Conservation (phyloP, 2,888 invertebrate species). For the Cinara cedri region DNA sequence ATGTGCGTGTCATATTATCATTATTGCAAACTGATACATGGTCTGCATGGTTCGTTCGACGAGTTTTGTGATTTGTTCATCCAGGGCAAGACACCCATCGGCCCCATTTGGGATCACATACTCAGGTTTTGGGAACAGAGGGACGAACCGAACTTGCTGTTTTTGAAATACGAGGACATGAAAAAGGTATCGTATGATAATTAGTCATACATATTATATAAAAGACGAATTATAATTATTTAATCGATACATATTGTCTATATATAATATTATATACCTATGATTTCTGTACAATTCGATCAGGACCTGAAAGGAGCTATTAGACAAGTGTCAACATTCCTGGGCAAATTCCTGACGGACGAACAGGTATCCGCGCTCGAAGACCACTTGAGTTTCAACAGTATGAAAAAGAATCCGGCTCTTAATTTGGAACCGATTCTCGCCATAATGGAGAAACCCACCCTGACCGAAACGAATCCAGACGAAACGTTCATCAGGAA, state of each 20-base stretch:
- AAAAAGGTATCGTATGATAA: conserved; percentile 64
- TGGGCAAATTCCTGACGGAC: conserved; percentile 72
- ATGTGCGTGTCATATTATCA: conserved; percentile 87
- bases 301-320: conserved; percentile 74
- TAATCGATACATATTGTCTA: not conserved
- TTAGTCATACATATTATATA: no score
- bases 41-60: conserved; percentile 70
- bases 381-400: conserved; percentile 78
- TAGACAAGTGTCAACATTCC: conserved; percentile 73
- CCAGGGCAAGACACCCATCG: conserved; percentile 66
- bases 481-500: conserved; percentile 74
- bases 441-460: conserved; percentile 66
- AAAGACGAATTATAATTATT: not conserved
- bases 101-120: conserved; percentile 71
- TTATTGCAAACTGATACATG: conserved; percentile 77
- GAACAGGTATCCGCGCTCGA: conserved; percentile 73
- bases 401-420: conserved; percentile 81
- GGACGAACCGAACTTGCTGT: conserved; percentile 74
- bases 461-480: conserved; percentile 64
- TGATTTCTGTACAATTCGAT: not conserved
- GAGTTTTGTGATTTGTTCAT: conserved; percentile 79
- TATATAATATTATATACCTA: not conserved
- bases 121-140: conserved; percentile 70
- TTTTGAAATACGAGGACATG: conserved; percentile 84
- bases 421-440: conserved; percentile 73